phyloP scores from a whole-genome alignment of 2,113 vertebrate species.

The Eubucco bourcierii region DNA sequence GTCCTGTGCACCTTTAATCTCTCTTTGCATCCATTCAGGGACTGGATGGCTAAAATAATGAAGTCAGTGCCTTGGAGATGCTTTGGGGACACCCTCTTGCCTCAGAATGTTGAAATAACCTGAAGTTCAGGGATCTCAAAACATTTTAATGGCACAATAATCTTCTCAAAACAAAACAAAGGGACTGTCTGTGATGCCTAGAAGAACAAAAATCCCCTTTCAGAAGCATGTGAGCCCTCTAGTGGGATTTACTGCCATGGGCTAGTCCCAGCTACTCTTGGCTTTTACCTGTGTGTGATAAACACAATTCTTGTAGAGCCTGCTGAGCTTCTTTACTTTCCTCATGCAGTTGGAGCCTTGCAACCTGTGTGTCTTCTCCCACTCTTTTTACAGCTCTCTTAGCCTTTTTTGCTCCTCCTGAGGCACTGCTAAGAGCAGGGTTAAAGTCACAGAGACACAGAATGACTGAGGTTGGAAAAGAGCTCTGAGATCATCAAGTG shows the following conservation, averaged over 20 bases:
- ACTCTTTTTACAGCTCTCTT: background rate
- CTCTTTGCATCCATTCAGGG: background rate
- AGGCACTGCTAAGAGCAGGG: background rate
- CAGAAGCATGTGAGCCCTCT: conserved; percentile 43
- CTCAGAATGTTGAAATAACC: background rate
- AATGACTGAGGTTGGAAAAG: no score
- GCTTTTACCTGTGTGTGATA: background rate
- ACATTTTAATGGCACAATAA: background rate
- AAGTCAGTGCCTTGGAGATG: background rate
- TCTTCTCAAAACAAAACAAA: background rate
- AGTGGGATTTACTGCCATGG: background rate
- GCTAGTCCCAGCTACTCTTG: background rate
- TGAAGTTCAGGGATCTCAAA: background rate
- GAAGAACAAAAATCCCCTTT: background rate
- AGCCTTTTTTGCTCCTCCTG: background rate
- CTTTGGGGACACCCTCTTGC: background rate
- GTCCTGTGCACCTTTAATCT: background rate
- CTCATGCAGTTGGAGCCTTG: background rate
- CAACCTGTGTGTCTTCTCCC: background rate
- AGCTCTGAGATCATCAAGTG: no score
- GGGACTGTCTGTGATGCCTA: background rate
- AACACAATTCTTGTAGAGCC: background rate
- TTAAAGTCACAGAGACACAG: background rate
- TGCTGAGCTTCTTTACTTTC: background rate
- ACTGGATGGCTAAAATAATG: background rate